Evolutionary conservation across 2,113 vertebrate genomes (phyloP).

Genomic region (human (Homo sapiens)): DNA sequence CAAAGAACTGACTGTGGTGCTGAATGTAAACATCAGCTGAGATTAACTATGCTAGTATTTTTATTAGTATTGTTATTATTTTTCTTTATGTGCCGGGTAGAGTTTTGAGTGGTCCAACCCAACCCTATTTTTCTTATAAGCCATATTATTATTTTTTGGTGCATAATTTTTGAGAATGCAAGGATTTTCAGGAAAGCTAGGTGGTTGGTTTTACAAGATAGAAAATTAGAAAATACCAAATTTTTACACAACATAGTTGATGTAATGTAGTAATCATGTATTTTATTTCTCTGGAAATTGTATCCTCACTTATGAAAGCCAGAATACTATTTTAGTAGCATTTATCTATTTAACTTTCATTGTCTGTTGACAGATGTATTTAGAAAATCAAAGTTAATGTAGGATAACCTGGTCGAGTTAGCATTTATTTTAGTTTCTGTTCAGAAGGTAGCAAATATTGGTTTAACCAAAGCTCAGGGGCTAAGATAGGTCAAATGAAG

Average conservation of each 20-base stretch:
- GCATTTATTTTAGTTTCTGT: slow-evolving; percentile 22
- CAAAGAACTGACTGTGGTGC: neutral
- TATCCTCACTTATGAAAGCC: neutral
- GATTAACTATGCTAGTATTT: neutral
- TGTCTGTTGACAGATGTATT: slow-evolving; percentile 25
- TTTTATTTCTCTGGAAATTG: slow-evolving; percentile 45
- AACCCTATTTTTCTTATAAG: neutral
- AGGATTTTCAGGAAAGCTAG: slow-evolving; percentile 5
- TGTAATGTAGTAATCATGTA: neutral
- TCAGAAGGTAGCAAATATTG: neutral
- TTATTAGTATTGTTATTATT: neutral
- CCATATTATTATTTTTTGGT: neutral
- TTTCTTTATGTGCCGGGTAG: slow-evolving; percentile 4
- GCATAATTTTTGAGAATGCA: neutral
- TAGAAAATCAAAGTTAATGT: slow-evolving; percentile 44
- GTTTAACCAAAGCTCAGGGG: neutral
- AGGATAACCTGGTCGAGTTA: neutral
- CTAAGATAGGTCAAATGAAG: neutral
- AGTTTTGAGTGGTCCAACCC: neutral
- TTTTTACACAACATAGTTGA: neutral
- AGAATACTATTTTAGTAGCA: neutral
- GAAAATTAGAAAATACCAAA: slow-evolving; percentile 16
- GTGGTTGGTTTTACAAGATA: neutral
- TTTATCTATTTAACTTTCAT: slow-evolving; percentile 28
- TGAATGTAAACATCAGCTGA: neutral